phyloP scores from a whole-genome alignment of 2,888 invertebrate species.

The Eucera pruinosa region DNA sequence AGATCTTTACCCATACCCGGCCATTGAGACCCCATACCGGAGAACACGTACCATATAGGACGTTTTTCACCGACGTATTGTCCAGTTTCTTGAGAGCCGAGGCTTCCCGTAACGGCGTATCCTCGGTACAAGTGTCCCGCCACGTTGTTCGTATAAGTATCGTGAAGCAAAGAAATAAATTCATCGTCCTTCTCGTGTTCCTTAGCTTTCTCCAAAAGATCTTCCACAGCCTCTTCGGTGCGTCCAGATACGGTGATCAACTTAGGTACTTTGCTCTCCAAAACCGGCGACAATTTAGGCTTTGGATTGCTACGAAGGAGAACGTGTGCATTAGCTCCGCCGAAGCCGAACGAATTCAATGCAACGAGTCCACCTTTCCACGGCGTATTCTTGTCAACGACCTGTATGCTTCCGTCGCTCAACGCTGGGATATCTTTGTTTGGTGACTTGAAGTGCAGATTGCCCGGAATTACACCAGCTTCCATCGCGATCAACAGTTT shows the following conservation, averaged over 20 bases:
- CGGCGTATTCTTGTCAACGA: conserved; percentile 92
- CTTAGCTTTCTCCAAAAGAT: conserved; percentile 88
- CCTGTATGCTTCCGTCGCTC: conserved; percentile 94
- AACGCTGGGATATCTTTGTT: conserved; percentile 97
- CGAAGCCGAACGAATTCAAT: conserved; percentile 99
- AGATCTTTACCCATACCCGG: conserved; percentile 96
- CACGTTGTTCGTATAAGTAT: conserved; percentile 89
- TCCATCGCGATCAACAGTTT: conserved; percentile 98
- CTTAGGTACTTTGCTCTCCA: conserved; percentile 86
- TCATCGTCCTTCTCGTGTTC: conserved; percentile 88
- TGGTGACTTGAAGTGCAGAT: conserved; percentile 94
- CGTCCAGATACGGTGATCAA: conserved; percentile 93
- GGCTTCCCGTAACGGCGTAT: conserved; percentile 89
- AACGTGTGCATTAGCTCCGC: conserved; percentile 98
- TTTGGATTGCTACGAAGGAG: conserved; percentile 92
- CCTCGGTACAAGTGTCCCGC: conserved; percentile 93
- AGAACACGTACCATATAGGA: conserved; percentile 97
- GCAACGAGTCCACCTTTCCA: conserved; percentile 97
- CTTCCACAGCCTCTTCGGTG: conserved; percentile 91
- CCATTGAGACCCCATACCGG: conserved; percentile 99
- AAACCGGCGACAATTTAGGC: conserved; percentile 87
- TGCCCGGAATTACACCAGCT: conserved; percentile 93
- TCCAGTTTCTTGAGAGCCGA: conserved; percentile 85
- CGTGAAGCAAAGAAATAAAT: conserved; percentile 91
- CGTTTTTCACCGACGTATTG: conserved; percentile 87